These are phyloP conservation scores for Enteromius viviparus DNA, from an alignment of 2,797 vertebrate species.

Conservation along the genomic window DNA sequence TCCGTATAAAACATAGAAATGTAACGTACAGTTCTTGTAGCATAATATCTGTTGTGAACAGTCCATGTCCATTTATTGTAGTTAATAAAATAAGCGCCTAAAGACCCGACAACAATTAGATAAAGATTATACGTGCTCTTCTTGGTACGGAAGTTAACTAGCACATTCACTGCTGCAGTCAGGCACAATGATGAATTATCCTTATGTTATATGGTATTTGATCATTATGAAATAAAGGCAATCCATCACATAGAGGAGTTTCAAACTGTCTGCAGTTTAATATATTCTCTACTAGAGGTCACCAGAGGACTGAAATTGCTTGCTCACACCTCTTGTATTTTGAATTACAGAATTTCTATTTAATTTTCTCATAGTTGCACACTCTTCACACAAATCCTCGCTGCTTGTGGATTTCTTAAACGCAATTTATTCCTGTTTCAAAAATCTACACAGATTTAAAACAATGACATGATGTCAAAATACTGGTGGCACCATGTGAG, in stretches of 20 bases:
- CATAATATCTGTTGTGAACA: background rate
- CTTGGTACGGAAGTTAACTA: background rate
- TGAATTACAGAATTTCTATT: background rate
- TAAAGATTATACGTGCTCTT: background rate
- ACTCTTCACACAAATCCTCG: background rate
- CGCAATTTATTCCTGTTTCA: background rate
- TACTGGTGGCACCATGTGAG: too few species aligned
- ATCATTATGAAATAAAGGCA: background rate
- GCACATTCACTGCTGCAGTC: background rate
- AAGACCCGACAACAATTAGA: background rate
- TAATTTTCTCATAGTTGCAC: background rate
- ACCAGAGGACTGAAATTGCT: background rate
- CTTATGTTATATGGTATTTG: background rate
- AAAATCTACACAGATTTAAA: background rate
- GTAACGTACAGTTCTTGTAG: background rate
- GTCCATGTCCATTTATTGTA: background rate
- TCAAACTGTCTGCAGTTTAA: background rate
- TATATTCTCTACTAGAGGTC: constrained; percentile 1
- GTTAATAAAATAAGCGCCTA: background rate
- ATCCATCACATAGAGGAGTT: background rate
- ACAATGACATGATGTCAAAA: too few species aligned
- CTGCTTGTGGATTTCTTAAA: background rate
- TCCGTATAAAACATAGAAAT: background rate
- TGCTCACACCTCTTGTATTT: background rate
- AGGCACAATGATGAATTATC: background rate